Evolutionary conservation across 2,113 vertebrate genomes (phyloP), one percentile per base, ranked within the genome.

Genomic region (Equus przewalskii): DNA sequence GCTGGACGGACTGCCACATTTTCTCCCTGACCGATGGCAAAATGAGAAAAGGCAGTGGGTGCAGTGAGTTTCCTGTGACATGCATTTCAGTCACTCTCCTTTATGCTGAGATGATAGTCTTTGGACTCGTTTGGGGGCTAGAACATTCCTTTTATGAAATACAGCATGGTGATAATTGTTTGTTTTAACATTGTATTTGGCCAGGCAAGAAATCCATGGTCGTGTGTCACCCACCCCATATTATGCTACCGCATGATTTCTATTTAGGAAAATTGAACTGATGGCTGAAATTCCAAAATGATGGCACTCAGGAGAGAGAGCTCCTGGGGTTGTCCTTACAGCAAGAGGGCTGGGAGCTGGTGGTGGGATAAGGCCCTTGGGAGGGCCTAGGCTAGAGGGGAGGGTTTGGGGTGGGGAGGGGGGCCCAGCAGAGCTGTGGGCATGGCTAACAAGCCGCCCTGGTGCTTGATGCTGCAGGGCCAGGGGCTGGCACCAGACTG

Each of bases 151-250:
- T 84, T 86, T 30, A 78, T 56, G 80, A 86, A 41, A 24, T 21
- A n/a, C 3, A 24, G 64, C 15, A 26, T 36, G 56, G 41, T 58
- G 56, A 21, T 79, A 54, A 5, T 36, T 56, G 51, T 56, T 84
- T 72, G n/a, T 64, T 11, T 49, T 49, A 82, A n/a, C 28, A 3
- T 56, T 70, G 81, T 16, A 26, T 79, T 79, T 54, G 70, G 51
- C 22, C 54, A 81, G 70, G 62, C 70, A 13, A 10, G 30, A 56
- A 44, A 58, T 89, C 72, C 46, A 58, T 41, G 21, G 58, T 70
- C 58, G 28, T 62, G 0, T 46, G 80, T 49, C 1, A 0, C 26
- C 18, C 13, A 3, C n/a, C 44, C 44, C 2, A 1, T 24, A 5
- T 90, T 64, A 26, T 56, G 54, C 60, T 69, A 18, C 36, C 16